Percentiles rank a stretch among this genome's conserved stretches.
phyloP scores from a whole-genome alignment of 2,113 vertebrate genomes.

The Noctilio leporinus region DNA sequence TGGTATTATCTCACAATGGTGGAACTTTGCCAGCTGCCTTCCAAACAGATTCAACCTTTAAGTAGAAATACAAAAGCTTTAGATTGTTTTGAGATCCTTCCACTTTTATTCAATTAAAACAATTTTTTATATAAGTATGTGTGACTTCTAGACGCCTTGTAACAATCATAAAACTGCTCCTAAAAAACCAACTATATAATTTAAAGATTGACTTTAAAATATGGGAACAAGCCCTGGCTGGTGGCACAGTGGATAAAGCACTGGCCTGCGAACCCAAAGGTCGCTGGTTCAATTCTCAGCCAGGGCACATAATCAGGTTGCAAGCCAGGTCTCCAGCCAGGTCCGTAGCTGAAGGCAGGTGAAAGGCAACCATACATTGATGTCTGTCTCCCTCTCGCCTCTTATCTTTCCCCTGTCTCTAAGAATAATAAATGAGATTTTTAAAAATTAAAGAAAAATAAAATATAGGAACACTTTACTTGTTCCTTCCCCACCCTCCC shows the following conservation, averaged over 20 bases:
- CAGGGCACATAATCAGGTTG: too few relatives aligned
- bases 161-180: background rate
- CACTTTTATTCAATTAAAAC: slow-evolving; percentile 12
- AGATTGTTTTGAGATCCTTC: slow-evolving; percentile 24
- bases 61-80: background rate
- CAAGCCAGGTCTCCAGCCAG: too few relatives aligned
- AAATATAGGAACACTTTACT: background rate
- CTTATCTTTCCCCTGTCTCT: too few relatives aligned
- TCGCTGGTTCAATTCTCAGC: too few relatives aligned
- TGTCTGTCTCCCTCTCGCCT: too few relatives aligned
- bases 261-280: too few relatives aligned
- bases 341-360: too few relatives aligned
- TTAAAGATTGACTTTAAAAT: background rate
- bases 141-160: background rate
- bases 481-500: background rate
- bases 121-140: background rate
- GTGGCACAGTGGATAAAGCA: too few relatives aligned
- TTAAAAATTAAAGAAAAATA: too few relatives aligned
- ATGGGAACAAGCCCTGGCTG: too few relatives aligned
- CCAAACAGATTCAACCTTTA: background rate
- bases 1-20: slow-evolving; percentile 35
- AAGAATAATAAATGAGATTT: too few relatives aligned
- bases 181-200: background rate
- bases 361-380: too few relatives aligned
- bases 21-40: background rate